These are phyloP conservation scores for Pseudochaenichthys georgianus DNA, from an alignment of 2,797 vertebrate species.

Conservation along the genomic window DNA sequence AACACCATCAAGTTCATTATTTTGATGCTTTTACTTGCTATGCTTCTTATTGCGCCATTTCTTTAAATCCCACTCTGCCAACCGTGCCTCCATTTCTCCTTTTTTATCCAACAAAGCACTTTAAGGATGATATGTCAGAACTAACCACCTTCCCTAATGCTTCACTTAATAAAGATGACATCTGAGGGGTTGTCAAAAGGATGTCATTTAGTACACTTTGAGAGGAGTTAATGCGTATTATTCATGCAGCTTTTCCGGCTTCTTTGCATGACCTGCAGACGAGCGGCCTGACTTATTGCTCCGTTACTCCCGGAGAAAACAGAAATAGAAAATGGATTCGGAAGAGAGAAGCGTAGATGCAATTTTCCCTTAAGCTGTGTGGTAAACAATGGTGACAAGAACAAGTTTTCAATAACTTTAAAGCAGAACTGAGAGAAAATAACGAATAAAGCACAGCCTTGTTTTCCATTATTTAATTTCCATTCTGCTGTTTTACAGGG, in stretches of 20 bases:
- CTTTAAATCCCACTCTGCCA: slow-evolving; percentile 37
- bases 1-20: slow-evolving; percentile 57
- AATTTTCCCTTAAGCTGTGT: slow-evolving; percentile 42
- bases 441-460: slow-evolving; percentile 52
- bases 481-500: slow-evolving; percentile 38
- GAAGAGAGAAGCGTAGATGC: slow-evolving; percentile 25
- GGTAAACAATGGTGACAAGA: slow-evolving; percentile 65
- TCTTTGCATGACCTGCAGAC: neutral
- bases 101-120: slow-evolving; percentile 29
- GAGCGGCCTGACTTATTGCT: neutral
- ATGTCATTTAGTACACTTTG: neutral
- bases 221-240: neutral
- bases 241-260: slow-evolving; percentile 3
- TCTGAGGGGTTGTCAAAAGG: slow-evolving; percentile 10
- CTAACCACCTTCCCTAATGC: neutral
- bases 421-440: slow-evolving; percentile 42
- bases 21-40: slow-evolving; percentile 51
- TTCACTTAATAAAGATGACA: slow-evolving; percentile 31
- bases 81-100: slow-evolving; percentile 7
- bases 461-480: slow-evolving; percentile 64
- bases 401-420: slow-evolving; percentile 66
- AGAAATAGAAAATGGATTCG: slow-evolving; percentile 38
- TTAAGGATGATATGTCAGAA: slow-evolving; percentile 32
- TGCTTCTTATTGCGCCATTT: slow-evolving; percentile 40
- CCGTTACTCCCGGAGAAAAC: slow-evolving; percentile 15